These are phyloP conservation scores for Hirtodrosophila duncani DNA, from an alignment of 2,888 invertebrate species.

Conservation along the genomic window DNA sequence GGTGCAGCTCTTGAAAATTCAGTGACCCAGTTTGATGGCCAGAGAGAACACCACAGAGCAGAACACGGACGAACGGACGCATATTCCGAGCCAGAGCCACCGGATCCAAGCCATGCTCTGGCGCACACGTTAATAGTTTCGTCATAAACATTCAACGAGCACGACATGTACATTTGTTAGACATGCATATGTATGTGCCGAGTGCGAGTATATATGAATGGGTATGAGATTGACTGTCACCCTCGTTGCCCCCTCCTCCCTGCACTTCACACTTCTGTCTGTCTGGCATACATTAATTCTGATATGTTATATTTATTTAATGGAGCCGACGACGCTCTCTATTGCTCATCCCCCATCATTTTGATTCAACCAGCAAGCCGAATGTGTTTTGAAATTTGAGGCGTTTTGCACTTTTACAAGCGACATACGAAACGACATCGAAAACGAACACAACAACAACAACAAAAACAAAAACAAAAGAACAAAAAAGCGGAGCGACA, in stretches of 20 bases:
- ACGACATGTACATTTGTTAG: constrained; percentile 51
- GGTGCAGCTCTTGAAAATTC: constrained; percentile 66
- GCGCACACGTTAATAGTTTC: constrained; percentile 61
- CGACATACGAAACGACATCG: constrained; percentile 37
- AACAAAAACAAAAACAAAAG: constrained; percentile 13
- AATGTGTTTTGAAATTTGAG: constrained; percentile 43
- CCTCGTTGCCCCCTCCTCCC: constrained; percentile 1
- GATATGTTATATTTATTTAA: constrained; percentile 26
- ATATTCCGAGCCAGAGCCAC: constrained; percentile 15
- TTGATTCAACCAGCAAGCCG: constrained; percentile 45
- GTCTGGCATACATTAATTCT: constrained; percentile 21
- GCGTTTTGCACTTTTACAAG: constrained; percentile 41
- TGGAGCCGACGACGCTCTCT: no score
- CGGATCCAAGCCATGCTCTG: constrained; percentile 46
- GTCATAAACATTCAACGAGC: constrained; percentile 39
- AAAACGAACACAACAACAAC: constrained; percentile 19
- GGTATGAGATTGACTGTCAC: constrained; percentile 1
- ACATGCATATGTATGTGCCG: background rate
- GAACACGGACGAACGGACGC: constrained; percentile 3
- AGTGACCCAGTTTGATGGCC: constrained; percentile 58
- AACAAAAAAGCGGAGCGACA: constrained; percentile 21
- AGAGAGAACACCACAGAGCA: constrained; percentile 13
- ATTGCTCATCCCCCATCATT: constrained; percentile 38
- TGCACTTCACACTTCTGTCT: constrained; percentile 16
- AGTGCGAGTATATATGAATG: constrained; percentile 14